Percentiles rank a stretch among this genome's conserved stretches.
Conservation (phyloP, 2,797 vertebrate species). For the Orestias chungarensis region DNA sequence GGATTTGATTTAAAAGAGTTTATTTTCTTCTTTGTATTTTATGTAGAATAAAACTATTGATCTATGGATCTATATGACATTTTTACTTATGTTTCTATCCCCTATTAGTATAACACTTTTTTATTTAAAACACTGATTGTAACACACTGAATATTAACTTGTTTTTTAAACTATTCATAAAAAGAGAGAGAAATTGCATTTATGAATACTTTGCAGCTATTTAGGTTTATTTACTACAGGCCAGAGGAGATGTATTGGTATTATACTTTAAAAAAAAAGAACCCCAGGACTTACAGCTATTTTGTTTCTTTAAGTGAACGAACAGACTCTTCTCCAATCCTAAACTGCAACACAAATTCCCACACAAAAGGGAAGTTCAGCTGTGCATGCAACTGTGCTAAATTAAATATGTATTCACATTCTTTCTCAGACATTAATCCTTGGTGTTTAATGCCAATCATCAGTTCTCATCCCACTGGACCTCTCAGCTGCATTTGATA, state of each 20-base stretch:
- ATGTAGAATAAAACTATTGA: too few species aligned
- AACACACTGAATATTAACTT: too few species aligned
- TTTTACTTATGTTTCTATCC: too few species aligned
- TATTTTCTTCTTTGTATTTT: too few species aligned
- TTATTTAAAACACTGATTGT: too few species aligned
- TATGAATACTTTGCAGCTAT: background rate
- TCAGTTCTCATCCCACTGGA: too few species aligned
- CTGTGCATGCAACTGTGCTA: constrained; percentile 25
- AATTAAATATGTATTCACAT: constrained; percentile 15
- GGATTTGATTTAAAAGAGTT: too few species aligned
- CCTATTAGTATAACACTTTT: too few species aligned
- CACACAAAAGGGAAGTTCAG: constrained; percentile 50
- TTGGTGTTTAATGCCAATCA: constrained; percentile 5
- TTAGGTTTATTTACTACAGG: background rate
- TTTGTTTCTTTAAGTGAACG: constrained; percentile 16
- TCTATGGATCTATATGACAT: too few species aligned
- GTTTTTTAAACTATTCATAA: background rate
- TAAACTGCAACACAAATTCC: constrained; percentile 4
- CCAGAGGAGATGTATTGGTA: background rate
- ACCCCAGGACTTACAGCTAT: constrained; percentile 3
- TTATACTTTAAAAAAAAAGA: constrained; percentile 3
- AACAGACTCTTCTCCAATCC: constrained; percentile 27
- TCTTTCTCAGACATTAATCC: constrained; percentile 22
- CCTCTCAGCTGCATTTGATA: too few species aligned
- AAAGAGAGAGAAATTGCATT: background rate